phyloP scores from a whole-genome alignment of 2,113 vertebrate species.

The Gopherus evgoodei region DNA sequence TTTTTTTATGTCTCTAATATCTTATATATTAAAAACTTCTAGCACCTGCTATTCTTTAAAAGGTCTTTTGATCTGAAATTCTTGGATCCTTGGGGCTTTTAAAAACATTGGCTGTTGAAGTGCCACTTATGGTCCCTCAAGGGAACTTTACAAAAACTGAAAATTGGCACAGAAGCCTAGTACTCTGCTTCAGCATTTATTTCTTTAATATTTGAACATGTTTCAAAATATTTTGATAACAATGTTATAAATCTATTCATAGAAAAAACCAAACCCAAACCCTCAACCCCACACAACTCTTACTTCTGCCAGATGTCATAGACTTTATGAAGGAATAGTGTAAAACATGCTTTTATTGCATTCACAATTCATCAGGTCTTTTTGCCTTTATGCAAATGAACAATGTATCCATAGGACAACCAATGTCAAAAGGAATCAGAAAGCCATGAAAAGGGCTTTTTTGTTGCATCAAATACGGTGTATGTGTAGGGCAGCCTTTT shows the following conservation, averaged over 20 bases:
- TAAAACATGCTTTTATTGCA: background rate
- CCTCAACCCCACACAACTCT: background rate
- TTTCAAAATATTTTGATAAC: constrained; percentile 23
- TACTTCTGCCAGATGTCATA: background rate
- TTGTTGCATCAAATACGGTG: background rate
- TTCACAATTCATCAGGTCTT: background rate
- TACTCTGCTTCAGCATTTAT: background rate
- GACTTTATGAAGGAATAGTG: background rate
- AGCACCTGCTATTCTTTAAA: constrained; percentile 61
- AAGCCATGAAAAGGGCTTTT: background rate
- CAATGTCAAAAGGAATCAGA: background rate
- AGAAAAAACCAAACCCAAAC: background rate
- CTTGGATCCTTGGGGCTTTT: constrained; percentile 43
- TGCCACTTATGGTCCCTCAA: background rate
- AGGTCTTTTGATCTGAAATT: constrained; percentile 67
- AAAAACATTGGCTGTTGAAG: constrained; percentile 40
- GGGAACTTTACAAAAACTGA: constrained; percentile 13
- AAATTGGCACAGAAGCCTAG: background rate
- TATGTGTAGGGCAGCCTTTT: background rate
- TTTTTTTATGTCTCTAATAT: constrained; percentile 26
- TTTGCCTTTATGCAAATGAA: background rate
- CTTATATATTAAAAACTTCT: constrained; percentile 50
- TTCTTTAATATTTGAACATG: constrained; percentile 43
- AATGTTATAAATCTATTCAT: background rate
- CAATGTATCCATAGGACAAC: background rate